Base-by-base conservation (phyloP, 2,113 vertebrate genomes). In the Pteropus alecto region DNA sequence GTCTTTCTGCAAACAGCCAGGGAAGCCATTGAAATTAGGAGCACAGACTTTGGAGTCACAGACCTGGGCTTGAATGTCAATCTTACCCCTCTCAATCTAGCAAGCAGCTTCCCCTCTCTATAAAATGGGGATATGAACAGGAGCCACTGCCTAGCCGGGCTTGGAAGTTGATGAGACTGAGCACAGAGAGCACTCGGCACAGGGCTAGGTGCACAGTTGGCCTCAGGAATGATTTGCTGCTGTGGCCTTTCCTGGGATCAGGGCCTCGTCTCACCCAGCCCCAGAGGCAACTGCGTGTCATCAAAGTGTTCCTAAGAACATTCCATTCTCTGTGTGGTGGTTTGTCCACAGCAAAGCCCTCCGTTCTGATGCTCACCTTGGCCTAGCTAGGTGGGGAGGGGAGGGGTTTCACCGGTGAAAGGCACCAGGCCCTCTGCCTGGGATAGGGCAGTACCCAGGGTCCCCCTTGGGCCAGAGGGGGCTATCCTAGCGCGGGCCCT, bases 381-480 rank as follows among this genome's bases (percentile, higher is more conserved):
- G 43, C 61, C 74, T 38, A 2, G 19, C 24, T 21, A 67, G 19
- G 41, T 12, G 10, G 46, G 19, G 21, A 46, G 26, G 13, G 5
- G 5, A 33, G 3, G 3, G 16, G 11, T 19, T 54, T 58, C 86
- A 33, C 14, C 0, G 0, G 79, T 1, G 0, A 19, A 30, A 33
- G 51, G 51, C 12, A 33, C 77, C 46, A 65, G 63, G 61, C 13
- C 38, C 22, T 28, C 12, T 24, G 12, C 33, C 19, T 2, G 28
- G 70, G n/a, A 70, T 22, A 68, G 71, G 43, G 38, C 33, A 60
- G 81, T 18, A 77, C 46, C 18, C n/a, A 60, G 43, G 56, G 77
- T 19, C 16, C 26, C 54, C 61, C 11, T 14, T 54, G 35, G 24
- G 33, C 54, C 14, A 67, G 2, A 33, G 79, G 67, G 11, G 61